Base-by-base conservation (phyloP, 2,113 vertebrate genomes). In the Amazona vittata region DNA sequence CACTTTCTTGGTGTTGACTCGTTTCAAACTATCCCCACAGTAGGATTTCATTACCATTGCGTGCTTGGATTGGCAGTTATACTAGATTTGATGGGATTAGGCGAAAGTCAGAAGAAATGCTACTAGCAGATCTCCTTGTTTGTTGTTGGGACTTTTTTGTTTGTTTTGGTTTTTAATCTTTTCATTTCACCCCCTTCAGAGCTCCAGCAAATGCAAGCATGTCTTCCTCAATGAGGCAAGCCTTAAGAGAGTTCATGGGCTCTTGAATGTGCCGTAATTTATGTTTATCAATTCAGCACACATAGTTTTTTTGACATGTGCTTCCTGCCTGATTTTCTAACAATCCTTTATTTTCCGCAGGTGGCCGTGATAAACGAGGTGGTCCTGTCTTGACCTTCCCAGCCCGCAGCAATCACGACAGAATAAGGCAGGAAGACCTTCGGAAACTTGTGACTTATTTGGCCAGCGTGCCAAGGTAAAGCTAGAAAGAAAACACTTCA, bases 401-500 rank as follows among this genome's bases (percentile, higher is more conserved):
- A 74, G 99, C 99, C 87, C 98, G 99, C 79, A 99, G 99, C 96
- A 99, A 99, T 98, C 99, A 99, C 28, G 99, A 99, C 98, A 99
- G 99, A 98, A 99, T 99, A 99, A 99, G 99, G 95, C 99, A 99
- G 92, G 99, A 99, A 95, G 99, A 99, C 94, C 98, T 99, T 92
- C 98, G 99, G 96, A 99, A 99, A 97, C 99, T 99, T 69, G 99
- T 99, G n/a, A 99, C 99, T 83, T 99, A 99, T 98, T 98, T 99
- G 98, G 99, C 99, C 83, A 99, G 99, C 2, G 99, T 99, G 79
- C 99, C 99, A 97, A 99, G 97, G 97, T 97, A 97, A 97, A 96
- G 90, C 91, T 70, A 57, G 94, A 94, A 96, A 91, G 95, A 97
- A 95, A 97, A 94, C 96, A 94, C 95, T 96, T 96, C 91, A 96